Base-by-base conservation (phyloP, 2,113 vertebrate genomes). In the Chaenogobius annularis region DNA sequence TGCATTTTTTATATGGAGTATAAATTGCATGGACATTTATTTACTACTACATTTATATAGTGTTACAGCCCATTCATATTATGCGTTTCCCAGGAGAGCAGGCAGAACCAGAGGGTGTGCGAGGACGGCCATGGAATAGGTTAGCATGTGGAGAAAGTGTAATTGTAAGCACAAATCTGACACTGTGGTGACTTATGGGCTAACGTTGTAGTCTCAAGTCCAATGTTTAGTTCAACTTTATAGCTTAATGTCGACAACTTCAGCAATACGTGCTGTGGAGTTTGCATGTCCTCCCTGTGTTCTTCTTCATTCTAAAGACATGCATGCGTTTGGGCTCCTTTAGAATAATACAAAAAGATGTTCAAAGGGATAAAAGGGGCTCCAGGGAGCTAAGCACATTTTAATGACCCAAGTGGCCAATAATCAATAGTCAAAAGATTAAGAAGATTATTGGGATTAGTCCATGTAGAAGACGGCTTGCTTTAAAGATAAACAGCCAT, bases 361-460 rank as follows among this genome's bases (percentile, higher is more conserved):
- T 20, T 65, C 15, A 44, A 44, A 65, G 31, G 35, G 48, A 35
- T 37, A 37, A 31, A 22, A 54, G 58, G 26, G 70, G 67, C 56
- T 58, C 66, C 47, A 68, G 62, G 64, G 19, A 63, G 50, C 19
- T 54, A 13, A 58, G 26, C 55, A 85, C 43, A 71, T 68, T 75
- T 73, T 78, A 86, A 78, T 72, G 70, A 74, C 22, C 35, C 20
- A 55, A 74, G 26, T 17, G 64, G 65, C 46, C 73, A 77, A 74
- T 81, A 72, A 86, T 83, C 59, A 74, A 70, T 43, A 54, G 12
- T 52, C n/a, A 65, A 72, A 44, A 77, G 54, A 78, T 77, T 71
- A 26, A 58, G 55, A 8, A 26, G 55, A 58, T 77, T 22, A 63
- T 26, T 26, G 68, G 66, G 59, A 77, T 85, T 76, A 69, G 62